phyloP scores from a whole-genome alignment of 2,797 vertebrate species.

The Pogoniulus pusillus region DNA sequence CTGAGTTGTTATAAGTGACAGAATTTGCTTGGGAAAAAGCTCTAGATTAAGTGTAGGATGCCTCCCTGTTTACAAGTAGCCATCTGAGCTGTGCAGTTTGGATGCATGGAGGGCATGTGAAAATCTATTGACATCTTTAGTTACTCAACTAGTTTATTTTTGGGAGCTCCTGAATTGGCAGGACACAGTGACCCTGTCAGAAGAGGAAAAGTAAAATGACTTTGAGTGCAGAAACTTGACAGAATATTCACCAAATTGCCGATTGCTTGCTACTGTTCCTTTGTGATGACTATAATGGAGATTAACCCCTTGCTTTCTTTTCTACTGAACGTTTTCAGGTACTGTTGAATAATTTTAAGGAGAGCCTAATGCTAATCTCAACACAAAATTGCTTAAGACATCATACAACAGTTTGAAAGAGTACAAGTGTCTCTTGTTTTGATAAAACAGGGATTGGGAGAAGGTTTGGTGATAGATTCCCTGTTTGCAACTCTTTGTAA shows the following conservation, averaged over 20 bases:
- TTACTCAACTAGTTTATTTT: slow-evolving; percentile 69
- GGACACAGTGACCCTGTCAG: slow-evolving; percentile 43
- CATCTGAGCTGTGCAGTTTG: background rate
- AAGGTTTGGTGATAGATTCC: background rate
- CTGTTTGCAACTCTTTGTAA: background rate
- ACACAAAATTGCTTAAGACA: background rate
- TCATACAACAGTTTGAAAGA: background rate
- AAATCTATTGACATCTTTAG: slow-evolving; percentile 56
- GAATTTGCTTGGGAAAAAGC: slow-evolving; percentile 7
- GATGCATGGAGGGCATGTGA: slow-evolving; percentile 16
- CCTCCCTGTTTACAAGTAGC: slow-evolving; percentile 30
- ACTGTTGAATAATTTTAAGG: background rate
- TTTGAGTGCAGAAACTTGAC: background rate
- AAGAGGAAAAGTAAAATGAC: background rate
- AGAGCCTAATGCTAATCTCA: background rate
- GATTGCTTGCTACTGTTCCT: background rate
- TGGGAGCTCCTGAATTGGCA: slow-evolving; percentile 51
- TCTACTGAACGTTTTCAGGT: background rate
- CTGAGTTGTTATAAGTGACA: background rate
- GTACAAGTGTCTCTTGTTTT: background rate
- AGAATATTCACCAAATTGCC: slow-evolving; percentile 14
- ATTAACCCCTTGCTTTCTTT: background rate
- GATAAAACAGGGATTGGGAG: background rate
- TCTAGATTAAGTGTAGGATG: background rate
- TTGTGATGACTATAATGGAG: background rate